phyloP scores from a whole-genome alignment of 92 coral and sea anemone genomes.

The Epizoanthus ramosus region DNA sequence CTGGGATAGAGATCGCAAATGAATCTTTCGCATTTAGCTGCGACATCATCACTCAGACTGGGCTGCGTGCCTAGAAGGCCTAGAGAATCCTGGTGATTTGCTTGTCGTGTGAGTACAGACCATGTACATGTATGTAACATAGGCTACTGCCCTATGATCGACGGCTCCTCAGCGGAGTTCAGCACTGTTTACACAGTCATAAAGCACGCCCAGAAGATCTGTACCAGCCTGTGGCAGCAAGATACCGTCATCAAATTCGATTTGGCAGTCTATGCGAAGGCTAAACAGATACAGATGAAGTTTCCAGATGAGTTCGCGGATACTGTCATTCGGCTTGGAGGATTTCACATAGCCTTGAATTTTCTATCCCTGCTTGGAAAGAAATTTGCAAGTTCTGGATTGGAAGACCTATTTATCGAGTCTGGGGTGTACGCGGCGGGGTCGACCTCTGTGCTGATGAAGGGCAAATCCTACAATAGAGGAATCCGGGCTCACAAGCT shows the following conservation, averaged over 20 bases:
- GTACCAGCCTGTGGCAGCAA: no score
- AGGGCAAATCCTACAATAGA: not conserved
- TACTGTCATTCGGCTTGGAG: constrained; percentile 63
- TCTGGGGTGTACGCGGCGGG: constrained; percentile 31
- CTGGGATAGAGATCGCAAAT: not conserved
- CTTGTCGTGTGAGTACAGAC: not conserved
- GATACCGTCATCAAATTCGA: no score
- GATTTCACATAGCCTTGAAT: constrained; percentile 52
- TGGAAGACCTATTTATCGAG: constrained; percentile 25
- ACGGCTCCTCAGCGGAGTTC: no score
- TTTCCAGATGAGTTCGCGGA: constrained; percentile 57
- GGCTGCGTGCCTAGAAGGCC: not conserved
- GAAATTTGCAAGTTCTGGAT: constrained; percentile 40
- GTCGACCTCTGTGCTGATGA: not conserved
- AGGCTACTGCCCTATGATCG: no score
- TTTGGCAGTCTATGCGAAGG: no score
- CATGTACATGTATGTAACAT: not conserved
- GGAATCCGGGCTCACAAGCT: no score
- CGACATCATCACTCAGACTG: not conserved
- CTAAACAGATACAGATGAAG: constrained; percentile 46
- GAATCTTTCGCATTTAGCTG: not conserved
- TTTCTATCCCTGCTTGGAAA: constrained; percentile 43
- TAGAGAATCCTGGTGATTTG: constrained; percentile 2
- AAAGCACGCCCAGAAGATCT: no score
- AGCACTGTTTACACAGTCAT: no score